phyloP scores from a whole-genome alignment of 2,888 invertebrate species.

The Eupsilia transversa region DNA sequence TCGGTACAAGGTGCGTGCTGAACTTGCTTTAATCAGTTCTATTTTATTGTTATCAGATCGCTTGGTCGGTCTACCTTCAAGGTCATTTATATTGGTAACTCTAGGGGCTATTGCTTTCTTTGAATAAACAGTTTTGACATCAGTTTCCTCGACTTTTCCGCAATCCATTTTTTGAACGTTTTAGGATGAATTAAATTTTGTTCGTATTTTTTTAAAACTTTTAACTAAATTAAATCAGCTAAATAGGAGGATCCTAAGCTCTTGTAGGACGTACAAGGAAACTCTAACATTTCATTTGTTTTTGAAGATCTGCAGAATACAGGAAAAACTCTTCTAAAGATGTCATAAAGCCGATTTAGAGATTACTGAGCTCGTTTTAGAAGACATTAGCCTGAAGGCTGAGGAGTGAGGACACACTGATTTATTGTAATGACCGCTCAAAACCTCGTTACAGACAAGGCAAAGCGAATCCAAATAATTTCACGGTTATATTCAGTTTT shows the following conservation, averaged over 20 bases:
- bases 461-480: conserved; percentile 13
- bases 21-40: conserved; percentile 16
- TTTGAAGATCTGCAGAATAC: neutral
- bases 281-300: neutral
- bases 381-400: conserved; percentile 17
- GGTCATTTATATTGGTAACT: conserved; percentile 27
- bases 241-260: neutral
- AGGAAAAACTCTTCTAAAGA: conserved; percentile 5
- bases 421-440: conserved; percentile 23
- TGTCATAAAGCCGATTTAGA: neutral
- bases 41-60: conserved; percentile 45
- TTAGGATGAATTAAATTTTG: neutral
- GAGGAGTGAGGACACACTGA: conserved; percentile 8
- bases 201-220: too few relatives aligned
- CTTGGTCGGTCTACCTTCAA: conserved; percentile 8
- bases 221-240: neutral
- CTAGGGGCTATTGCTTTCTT: neutral
- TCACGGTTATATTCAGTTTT: conserved; percentile 13
- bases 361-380: neutral
- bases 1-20: conserved; percentile 34
- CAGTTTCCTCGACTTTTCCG: neutral
- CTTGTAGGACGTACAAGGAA: too few relatives aligned
- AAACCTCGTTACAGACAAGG: conserved; percentile 12
- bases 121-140: neutral
- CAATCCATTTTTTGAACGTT: neutral